Evolutionary conservation across 2,888 invertebrate genomes (phyloP).

Genomic region (Halocaridina rubra): DNA sequence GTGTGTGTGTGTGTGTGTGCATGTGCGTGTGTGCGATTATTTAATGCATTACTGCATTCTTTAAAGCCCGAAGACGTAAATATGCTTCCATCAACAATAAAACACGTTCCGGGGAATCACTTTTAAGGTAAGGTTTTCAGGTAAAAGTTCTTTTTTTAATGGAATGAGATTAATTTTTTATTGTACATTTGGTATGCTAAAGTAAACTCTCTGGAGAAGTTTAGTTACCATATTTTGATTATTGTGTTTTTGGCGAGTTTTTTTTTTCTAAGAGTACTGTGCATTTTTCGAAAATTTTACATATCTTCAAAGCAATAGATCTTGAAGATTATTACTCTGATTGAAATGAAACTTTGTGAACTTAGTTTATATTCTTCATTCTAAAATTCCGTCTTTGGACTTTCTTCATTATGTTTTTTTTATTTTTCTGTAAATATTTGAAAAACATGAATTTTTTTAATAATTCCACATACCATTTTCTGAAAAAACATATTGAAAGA

Average conservation of each 20-base stretch:
- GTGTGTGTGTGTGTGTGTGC: too few relatives aligned
- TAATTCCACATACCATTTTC: background rate
- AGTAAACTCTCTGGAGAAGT: background rate
- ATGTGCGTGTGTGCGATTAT: too few relatives aligned
- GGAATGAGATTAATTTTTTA: background rate
- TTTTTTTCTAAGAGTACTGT: too few relatives aligned
- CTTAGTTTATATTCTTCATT: background rate
- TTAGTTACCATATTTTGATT: background rate
- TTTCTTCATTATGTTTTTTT: background rate
- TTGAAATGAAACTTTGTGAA: background rate
- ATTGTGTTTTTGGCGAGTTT: background rate
- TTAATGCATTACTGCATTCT: too few relatives aligned
- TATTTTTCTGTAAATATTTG: background rate
- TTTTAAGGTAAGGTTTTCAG: too few relatives aligned
- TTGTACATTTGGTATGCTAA: background rate
- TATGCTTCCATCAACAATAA: too few relatives aligned
- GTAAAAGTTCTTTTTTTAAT: too few relatives aligned
- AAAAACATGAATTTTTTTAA: background rate
- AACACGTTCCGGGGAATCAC: too few relatives aligned
- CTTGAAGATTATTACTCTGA: conserved; percentile 1
- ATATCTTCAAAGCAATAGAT: conserved; percentile 8
- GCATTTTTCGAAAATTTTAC: background rate
- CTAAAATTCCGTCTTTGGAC: background rate
- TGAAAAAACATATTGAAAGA: background rate
- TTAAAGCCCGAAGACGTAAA: too few relatives aligned